Evolutionary conservation across 1,140 invertebrate genomes (phyloP), one percentile per base, ranked within the genome.

Genomic region (Sarcophaga bullata): DNA sequence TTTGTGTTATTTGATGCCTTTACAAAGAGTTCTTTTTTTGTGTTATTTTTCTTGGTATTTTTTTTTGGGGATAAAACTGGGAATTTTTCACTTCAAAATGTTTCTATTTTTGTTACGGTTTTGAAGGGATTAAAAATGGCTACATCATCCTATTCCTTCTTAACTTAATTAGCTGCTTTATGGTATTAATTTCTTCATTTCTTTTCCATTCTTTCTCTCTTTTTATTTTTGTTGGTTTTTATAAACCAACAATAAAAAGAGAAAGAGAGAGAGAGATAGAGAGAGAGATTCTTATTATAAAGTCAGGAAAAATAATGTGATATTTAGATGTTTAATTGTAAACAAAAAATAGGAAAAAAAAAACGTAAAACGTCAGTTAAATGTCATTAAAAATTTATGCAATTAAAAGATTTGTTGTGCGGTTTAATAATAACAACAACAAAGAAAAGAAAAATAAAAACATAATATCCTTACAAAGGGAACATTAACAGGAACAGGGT

Each of bases 311-410:
- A 78, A 78, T 50, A 50, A 49, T 11, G 17, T 10, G 75, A 48
- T 52, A 52, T 78, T 78, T 78, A 50, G 48, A 48, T 50, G n/a
- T 78, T n/a, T 78, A 78, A 78, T 78, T 78, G 49, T 50, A 17
- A 19, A 72, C 17, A 11, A 25, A 72, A 37, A 72, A 72, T 72
- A 25, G 19, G n/a, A 72, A 25, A n/a, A 72, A 72, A 25, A 25
- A 72, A 17, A 72, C 62, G 19, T 13, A 25, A 47, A 73, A 82
- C 58, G 48, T 48, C 19, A 73, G 80, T 13, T 46, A 68, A 81
- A 81, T 50, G 48, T 73, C 75, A 83, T 83, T 83, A 83, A 83
- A 83, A 83, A 83, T 83, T 83, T 81, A 83, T 83, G 82, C 81
- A 83, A 83, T 83, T 81, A 83, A 83, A 83, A 75, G 82, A 81